Evolutionary conservation across 2,797 vertebrate species (phyloP).

Genomic region (Euthynnus affinis): DNA sequence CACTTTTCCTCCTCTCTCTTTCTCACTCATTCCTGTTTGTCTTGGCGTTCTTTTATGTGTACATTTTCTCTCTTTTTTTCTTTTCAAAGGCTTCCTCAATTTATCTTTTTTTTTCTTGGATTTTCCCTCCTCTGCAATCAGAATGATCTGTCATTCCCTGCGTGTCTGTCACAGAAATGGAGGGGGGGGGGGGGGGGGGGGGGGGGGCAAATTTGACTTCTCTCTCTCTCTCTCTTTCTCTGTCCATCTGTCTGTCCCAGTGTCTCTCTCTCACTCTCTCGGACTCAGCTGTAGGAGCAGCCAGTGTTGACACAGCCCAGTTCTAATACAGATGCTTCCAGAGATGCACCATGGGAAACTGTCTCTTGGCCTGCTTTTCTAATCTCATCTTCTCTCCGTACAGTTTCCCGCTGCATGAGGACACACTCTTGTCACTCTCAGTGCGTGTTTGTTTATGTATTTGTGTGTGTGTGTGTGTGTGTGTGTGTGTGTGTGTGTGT

Average conservation of each 20-base stretch:
- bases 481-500: constrained; percentile 15
- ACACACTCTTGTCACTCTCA: neutral
- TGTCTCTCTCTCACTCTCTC: neutral
- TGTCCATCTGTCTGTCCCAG: neutral
- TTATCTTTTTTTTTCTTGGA: constrained; percentile 52
- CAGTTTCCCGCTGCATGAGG: constrained; percentile 20
- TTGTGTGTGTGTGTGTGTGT: constrained; percentile 18
- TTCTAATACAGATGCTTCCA: constrained; percentile 76
- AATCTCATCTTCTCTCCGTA: constrained; percentile 66
- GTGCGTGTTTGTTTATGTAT: neutral
- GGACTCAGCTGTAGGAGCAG: constrained; percentile 69
- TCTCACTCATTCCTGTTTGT: constrained; percentile 53
- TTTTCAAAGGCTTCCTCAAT: constrained; percentile 59
- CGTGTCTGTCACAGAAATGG: constrained; percentile 52
- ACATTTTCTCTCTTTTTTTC: constrained; percentile 38
- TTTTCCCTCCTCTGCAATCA: constrained; percentile 27
- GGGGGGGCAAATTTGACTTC: constrained; percentile 47
- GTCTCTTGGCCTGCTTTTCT: constrained; percentile 76
- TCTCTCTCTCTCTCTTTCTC: neutral
- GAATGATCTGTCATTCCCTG: constrained; percentile 45
- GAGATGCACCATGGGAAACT: constrained; percentile 77
- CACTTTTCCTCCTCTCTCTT: constrained; percentile 34
- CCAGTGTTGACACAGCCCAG: constrained; percentile 73
- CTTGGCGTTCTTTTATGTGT: constrained; percentile 34
- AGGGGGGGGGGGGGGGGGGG: too few species aligned